Evolutionary conservation across 2,797 vertebrate genomes (phyloP), one percentile per base, ranked within the genome.

Genomic region (Sebastes dallii): DNA sequence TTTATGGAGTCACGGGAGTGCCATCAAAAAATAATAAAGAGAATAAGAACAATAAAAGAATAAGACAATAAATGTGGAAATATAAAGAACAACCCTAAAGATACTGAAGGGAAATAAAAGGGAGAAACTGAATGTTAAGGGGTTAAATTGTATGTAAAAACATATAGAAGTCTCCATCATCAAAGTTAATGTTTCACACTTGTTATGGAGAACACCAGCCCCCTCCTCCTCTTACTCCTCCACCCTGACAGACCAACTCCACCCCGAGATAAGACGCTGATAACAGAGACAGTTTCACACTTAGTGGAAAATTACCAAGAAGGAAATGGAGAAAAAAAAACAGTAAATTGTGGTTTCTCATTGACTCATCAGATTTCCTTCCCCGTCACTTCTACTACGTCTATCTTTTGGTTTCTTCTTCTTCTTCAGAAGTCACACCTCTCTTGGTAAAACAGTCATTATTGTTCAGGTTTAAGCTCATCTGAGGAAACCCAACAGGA

Each of bases 261-360:
- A 76, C 75, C 72, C 66, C 18, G n/a, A 3, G 52, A 79, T 73
- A 77, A 81, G 32, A 62, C 6, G 1, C 58, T 61, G 81, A 78
- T 82, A 78, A 78, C 18, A 16, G 9, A 79, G 8, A 50, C 22
- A 7, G 50, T 72, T 79, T 76, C 18, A 27, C 56, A 65, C 18
- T 56, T 25, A 9, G 46, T 82, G 82, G 82, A 86, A 84, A 85
- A 52, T 25, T 77, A 83, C 77, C 72, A 79, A 52, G 54, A 14
- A 70, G 42, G 18, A 54, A 12, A 7, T 8, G 1, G 0, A 39
- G 2, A 39, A 14, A 39, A 39, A 61, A n/a, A 24, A 2, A 5
- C 25, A 25, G 8, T 6, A 29, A 29, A 34, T 16, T 42, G 14
- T 7, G 6, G 1, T 46, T 46, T 7, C 0, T 16, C 46, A 8